Percentiles rank a stretch among this genome's conserved stretches.
Conservation (phyloP, 2,888 invertebrate genomes). For the Drosophila niveifrons region DNA sequence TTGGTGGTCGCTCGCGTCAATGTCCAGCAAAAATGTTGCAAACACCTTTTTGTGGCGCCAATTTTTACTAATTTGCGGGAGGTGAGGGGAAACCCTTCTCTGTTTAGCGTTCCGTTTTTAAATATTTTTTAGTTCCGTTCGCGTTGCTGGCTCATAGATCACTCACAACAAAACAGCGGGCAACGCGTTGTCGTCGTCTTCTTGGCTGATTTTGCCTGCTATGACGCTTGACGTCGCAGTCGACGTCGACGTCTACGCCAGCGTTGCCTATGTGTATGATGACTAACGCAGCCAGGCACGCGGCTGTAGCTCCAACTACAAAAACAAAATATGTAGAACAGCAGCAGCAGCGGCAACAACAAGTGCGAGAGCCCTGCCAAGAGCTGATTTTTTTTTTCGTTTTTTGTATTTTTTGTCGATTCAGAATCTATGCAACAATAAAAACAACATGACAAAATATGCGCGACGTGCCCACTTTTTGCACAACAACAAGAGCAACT, state of each 20-base stretch:
- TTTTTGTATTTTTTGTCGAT: slow-evolving; percentile 43
- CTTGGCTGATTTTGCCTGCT: slow-evolving; percentile 64
- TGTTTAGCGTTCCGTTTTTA: slow-evolving; percentile 17
- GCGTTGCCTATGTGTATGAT: slow-evolving; percentile 51
- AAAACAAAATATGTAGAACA: slow-evolving; percentile 76
- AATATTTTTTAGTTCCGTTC: slow-evolving; percentile 56
- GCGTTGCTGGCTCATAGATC: slow-evolving; percentile 72
- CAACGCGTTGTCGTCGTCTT: slow-evolving; percentile 69
- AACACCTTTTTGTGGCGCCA: slow-evolving; percentile 76
- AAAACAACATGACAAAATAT: slow-evolving; percentile 64
- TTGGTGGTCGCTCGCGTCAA: slow-evolving; percentile 71
- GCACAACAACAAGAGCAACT: slow-evolving; percentile 59
- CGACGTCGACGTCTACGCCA: slow-evolving; percentile 37
- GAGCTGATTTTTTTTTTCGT: slow-evolving; percentile 32
- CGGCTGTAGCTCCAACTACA: slow-evolving; percentile 75
- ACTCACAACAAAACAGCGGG: slow-evolving; percentile 49
- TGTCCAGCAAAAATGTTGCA: slow-evolving; percentile 64
- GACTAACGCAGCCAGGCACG: slow-evolving; percentile 76
- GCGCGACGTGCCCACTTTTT: slow-evolving; percentile 80
- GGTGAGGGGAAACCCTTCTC: slow-evolving; percentile 18
- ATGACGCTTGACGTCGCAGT: slow-evolving; percentile 36
- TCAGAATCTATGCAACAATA: slow-evolving; percentile 65
- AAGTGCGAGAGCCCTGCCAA: slow-evolving; percentile 60
- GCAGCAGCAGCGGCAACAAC: slow-evolving; percentile 56
- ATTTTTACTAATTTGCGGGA: slow-evolving; percentile 50